A percentile compares a stretch with the other conserved stretches of the same genome.
phyloP scores from a whole-genome alignment of 1,140 invertebrate species.

The Archegozetes longisetosus region DNA sequence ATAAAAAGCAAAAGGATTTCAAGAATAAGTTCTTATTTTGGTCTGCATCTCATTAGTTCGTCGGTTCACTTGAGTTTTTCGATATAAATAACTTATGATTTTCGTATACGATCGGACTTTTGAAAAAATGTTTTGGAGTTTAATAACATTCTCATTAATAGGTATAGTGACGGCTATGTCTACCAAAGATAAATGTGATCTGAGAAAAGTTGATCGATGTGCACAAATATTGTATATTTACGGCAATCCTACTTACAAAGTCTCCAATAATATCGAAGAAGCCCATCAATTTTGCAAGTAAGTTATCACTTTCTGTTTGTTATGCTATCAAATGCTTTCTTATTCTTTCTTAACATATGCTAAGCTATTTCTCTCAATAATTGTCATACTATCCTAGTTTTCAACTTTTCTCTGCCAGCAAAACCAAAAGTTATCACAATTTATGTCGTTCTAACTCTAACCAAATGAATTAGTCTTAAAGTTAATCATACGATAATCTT shows the following conservation, averaged over 20 bases:
- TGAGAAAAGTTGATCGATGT: constrained; percentile 10
- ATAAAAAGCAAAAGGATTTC: neutral
- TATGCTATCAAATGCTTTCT: neutral
- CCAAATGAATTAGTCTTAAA: too few species aligned
- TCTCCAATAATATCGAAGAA: constrained; percentile 7
- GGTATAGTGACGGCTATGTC: neutral
- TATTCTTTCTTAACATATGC: neutral
- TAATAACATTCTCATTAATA: neutral
- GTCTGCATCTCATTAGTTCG: neutral
- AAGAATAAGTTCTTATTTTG: neutral
- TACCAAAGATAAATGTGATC: constrained; percentile 14
- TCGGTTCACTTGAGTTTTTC: neutral
- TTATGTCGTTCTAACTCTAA: too few species aligned
- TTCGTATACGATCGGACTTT: neutral
- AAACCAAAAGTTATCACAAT: too few species aligned
- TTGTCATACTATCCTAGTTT: neutral
- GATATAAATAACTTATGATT: neutral
- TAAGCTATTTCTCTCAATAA: neutral
- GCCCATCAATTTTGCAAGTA: constrained; percentile 14
- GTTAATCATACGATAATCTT: too few species aligned
- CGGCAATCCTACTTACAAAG: constrained; percentile 7
- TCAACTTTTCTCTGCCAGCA: neutral
- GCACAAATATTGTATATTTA: constrained; percentile 14
- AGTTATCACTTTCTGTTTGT: neutral
- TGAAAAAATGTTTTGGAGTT: neutral